Conservation (phyloP, 2,797 vertebrate species). For the Falco berigora region DNA sequence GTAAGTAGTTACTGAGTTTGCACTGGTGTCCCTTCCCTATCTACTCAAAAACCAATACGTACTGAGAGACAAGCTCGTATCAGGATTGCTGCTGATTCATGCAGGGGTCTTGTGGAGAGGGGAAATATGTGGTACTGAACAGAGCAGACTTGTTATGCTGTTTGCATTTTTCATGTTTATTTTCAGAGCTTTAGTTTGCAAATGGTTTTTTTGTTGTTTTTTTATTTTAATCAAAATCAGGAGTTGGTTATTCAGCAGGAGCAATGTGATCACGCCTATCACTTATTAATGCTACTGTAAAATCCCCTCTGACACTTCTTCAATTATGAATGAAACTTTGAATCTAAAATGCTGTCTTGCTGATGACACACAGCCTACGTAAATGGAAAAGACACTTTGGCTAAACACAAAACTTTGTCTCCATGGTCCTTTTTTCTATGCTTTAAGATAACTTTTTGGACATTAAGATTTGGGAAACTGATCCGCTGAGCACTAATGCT, state of each 20-base stretch:
- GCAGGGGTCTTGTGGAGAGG: background rate
- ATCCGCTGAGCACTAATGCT: background rate
- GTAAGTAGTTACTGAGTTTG: background rate
- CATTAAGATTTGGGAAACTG: background rate
- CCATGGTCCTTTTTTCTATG: background rate
- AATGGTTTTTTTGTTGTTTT: background rate
- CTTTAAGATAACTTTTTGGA: background rate
- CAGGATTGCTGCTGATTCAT: background rate
- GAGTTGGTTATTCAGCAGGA: background rate
- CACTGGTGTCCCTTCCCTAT: background rate
- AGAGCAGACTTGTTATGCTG: background rate
- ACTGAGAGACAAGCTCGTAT: background rate
- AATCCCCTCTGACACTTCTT: conserved; percentile 15
- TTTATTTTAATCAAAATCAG: background rate
- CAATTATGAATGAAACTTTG: conserved; percentile 44
- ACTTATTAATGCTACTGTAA: conserved; percentile 37
- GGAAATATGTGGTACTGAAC: background rate
- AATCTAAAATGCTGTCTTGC: background rate
- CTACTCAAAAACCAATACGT: background rate
- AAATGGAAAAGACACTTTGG: background rate
- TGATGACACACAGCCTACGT: background rate
- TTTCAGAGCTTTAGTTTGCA: background rate
- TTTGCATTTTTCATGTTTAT: background rate
- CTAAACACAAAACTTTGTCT: background rate
- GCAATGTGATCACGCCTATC: background rate